These are phyloP conservation scores for zebrafish (Danio rerio) DNA, from an alignment of 2,113 vertebrate species.

Conservation along the genomic window DNA sequence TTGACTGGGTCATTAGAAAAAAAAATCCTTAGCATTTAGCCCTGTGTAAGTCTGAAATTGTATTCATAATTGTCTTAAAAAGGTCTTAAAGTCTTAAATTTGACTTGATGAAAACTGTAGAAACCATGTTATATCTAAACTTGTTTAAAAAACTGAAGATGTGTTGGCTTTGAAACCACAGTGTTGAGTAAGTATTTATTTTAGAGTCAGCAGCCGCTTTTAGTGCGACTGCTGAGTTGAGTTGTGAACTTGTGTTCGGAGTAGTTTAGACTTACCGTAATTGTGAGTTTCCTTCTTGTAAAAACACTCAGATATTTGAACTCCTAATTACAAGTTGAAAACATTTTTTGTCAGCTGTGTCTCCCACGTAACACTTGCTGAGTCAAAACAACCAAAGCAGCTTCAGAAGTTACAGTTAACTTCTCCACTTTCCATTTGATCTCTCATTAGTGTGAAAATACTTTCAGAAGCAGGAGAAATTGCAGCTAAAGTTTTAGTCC, in stretches of 20 bases:
- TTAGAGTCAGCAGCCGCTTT: background rate
- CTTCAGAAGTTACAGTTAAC: background rate
- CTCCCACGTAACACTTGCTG: background rate
- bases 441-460: background rate
- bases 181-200: background rate
- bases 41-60: too few relatives aligned
- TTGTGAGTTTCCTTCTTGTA: background rate
- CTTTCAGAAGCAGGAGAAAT: background rate
- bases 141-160: background rate
- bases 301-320: background rate
- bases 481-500: background rate
- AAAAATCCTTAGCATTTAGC: too few relatives aligned
- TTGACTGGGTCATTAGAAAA: too few relatives aligned
- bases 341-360: background rate
- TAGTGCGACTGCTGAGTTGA: constrained; percentile 1
- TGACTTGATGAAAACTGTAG: too few relatives aligned
- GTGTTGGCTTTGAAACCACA: background rate
- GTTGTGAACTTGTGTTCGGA: constrained; percentile 2
- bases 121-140: too few relatives aligned
- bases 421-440: background rate
- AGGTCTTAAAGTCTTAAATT: too few relatives aligned
- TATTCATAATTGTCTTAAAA: too few relatives aligned
- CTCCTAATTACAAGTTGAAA: constrained; percentile 15
- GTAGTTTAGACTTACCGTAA: background rate
- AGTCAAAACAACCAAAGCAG: constrained; percentile 5